Evolutionary conservation across 2,113 vertebrate species (phyloP), one percentile per base, ranked within the genome.

Genomic region (Pteronura brasiliensis): DNA sequence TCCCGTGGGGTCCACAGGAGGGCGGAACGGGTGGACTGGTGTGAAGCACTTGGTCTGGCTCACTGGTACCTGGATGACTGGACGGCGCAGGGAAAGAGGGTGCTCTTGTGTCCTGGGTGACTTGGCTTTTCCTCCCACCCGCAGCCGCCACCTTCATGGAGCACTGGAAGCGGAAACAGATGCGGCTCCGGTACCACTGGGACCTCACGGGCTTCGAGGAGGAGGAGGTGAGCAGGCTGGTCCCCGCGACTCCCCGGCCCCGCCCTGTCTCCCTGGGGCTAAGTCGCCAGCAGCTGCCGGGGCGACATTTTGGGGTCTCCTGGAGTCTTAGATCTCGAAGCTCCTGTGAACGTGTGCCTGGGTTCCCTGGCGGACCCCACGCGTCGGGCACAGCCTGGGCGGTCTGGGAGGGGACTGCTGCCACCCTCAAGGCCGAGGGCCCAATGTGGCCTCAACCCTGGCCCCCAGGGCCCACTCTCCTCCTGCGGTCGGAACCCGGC

Each of bases 81-180:
- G 0, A 7, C 0, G 18, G 44, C 8, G 23, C 71, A 0, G 12
- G 8, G 21, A 81, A 15, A 10, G 7, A 29, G 34, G 20, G 0
- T 2, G 52, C 29, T 1, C 23, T 18, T 6, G 0, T 13, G 61
- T 44, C 67, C 1, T 7, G 69, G 0, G 1, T 92, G 57, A 97
- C 76, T 3, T 0, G 2, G 77, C 12, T 4, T 57, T 25, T n/a
- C 8, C 72, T 7, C 65, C 49, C 21, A 12, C 11, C 95, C 96
- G 4, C 97, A 99, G 99, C 99, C 20, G 99, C 99, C 97, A 99
- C 99, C 87, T 99, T 99, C 96, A 99, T 99, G 99, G 99, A 99
- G 91, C 99, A 99, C 98, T 99, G 99, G 99, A 99, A 99, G 97
- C 99, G 99, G 98, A 99, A 99, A 76, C 99, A 99, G 98, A 99